phyloP scores from a whole-genome alignment of 30 jellyfish, hydroid and myxozoan species.

The Hydra vulgaris region DNA sequence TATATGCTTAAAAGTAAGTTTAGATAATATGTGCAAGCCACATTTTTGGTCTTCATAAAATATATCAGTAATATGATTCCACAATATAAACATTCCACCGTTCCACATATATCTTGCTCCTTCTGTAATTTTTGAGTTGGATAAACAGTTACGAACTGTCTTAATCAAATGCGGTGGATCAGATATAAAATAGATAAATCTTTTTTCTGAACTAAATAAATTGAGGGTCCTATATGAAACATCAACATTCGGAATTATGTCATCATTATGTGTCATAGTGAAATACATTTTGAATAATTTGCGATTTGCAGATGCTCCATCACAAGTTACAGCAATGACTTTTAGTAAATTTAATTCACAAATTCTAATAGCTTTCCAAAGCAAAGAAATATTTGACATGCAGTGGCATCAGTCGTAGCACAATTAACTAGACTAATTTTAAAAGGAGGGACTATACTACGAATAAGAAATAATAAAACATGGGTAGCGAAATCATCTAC shows the following conservation, averaged over 20 bases:
- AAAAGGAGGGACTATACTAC: too few relatives aligned
- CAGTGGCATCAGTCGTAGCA: too few relatives aligned
- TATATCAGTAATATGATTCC: slow-evolving; percentile 44
- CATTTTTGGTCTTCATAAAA: slow-evolving; percentile 26
- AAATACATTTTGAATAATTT: slow-evolving; percentile 22
- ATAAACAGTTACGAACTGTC: slow-evolving; percentile 30
- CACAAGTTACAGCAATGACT: slow-evolving; percentile 55
- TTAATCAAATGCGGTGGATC: too few relatives aligned
- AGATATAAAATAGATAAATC: too few relatives aligned
- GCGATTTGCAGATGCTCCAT: slow-evolving; percentile 58
- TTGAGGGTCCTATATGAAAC: slow-evolving; percentile 31
- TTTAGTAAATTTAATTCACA: slow-evolving; percentile 21
- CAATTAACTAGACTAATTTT: too few relatives aligned
- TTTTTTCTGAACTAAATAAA: slow-evolving; percentile 17
- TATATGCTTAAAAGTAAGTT: slow-evolving; percentile 36
- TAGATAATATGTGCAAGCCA: slow-evolving; percentile 52
- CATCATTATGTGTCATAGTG: slow-evolving; percentile 20
- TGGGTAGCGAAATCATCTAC: too few relatives aligned
- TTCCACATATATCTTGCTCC: slow-evolving; percentile 64
- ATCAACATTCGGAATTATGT: slow-evolving; percentile 18
- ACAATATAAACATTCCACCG: slow-evolving; percentile 41
- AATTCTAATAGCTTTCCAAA: too few relatives aligned
- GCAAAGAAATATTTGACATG: too few relatives aligned
- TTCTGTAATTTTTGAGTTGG: slow-evolving; percentile 35
- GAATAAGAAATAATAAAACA: too few relatives aligned